Evolutionary conservation across 2,888 invertebrate genomes (phyloP).

Genomic region (Brachypterus glaber): DNA sequence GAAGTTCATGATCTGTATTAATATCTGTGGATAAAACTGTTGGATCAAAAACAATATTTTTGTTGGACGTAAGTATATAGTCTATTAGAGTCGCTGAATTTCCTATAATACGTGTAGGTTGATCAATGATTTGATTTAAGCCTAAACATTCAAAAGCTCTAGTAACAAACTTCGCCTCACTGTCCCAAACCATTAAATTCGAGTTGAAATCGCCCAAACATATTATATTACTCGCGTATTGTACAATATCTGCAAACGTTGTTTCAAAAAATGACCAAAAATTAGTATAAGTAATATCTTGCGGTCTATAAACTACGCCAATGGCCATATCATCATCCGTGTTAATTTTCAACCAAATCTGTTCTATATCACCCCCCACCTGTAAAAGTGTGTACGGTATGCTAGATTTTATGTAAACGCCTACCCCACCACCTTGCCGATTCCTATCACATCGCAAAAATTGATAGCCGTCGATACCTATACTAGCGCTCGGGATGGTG

Average conservation of each 20-base stretch:
- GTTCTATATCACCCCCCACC: background rate
- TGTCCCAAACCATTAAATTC: no score
- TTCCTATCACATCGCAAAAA: background rate
- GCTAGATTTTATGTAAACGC: slow-evolving; percentile 2
- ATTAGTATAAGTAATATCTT: slow-evolving; percentile 1
- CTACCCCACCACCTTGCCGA: slow-evolving; percentile 2
- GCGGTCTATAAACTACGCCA: slow-evolving; percentile 1
- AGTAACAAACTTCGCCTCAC: background rate
- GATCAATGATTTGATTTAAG: slow-evolving; percentile 2
- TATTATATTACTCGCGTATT: no score
- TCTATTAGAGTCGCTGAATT: background rate
- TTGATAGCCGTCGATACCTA: background rate
- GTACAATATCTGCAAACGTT: no score
- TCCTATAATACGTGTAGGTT: slow-evolving; percentile 1
- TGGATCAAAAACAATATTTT: background rate
- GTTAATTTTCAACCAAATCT: slow-evolving; percentile 4
- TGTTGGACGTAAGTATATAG: slow-evolving; percentile 2
- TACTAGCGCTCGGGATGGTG: background rate
- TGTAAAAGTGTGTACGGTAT: background rate
- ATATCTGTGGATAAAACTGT: no score
- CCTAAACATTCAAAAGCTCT: background rate
- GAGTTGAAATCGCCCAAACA: no score
- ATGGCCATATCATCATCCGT: background rate
- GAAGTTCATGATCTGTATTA: slow-evolving; percentile 1
- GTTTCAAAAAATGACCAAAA: no score